Evolutionary conservation across 2,888 invertebrate genomes (phyloP), one percentile per base, ranked within the genome.

Genomic region (Tachystola acroxantha): DNA sequence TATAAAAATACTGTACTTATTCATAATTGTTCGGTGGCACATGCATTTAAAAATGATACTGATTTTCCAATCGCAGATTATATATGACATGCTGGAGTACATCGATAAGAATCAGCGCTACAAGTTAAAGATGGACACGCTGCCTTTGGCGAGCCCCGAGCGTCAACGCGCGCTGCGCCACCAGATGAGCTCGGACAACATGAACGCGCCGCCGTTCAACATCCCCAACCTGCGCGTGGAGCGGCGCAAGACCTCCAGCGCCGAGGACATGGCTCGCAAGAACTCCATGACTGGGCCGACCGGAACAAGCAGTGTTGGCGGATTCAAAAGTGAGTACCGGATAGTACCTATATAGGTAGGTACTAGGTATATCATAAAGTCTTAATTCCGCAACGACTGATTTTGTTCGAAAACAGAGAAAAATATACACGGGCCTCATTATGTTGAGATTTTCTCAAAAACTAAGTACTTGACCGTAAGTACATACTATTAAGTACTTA

Each of bases 51-150:
- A n/a, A n/a, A n/a, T n/a, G n/a, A n/a, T n/a, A n/a, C n/a, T n/a
- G n/a, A n/a, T n/a, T n/a, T n/a, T n/a, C n/a, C n/a, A n/a, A n/a
- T n/a, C n/a, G n/a, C 60, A 90, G 90, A 94, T 97, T 31, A 88
- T 98, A 40, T 94, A 96, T 66, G 96, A 97, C 57, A 97, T 98
- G 97, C 84, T 98, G 60, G 94, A 94, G 60, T 93, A 92, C 64
- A 95, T 96, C 47, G 96, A 96, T 73, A 90, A 93, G 50, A 94
- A 94, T 64, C 96, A 97, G 67, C 91, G 96, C 33, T 94, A 94
- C 78, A 96, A 96, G 78, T 88, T 98, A 71, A 96, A 95, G 77
- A 74, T 95, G 63, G 96, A 96, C 68, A 93, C 93, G 70, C 81
- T 93, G 42, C 90, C 93, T 26, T 81, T 93, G 57, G 91, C 92